A percentile compares a stretch with the other conserved stretches of the same genome.
These are phyloP conservation scores for Albula goreensis DNA, from an alignment of 2,113 vertebrate species.

Conservation along the genomic window DNA sequence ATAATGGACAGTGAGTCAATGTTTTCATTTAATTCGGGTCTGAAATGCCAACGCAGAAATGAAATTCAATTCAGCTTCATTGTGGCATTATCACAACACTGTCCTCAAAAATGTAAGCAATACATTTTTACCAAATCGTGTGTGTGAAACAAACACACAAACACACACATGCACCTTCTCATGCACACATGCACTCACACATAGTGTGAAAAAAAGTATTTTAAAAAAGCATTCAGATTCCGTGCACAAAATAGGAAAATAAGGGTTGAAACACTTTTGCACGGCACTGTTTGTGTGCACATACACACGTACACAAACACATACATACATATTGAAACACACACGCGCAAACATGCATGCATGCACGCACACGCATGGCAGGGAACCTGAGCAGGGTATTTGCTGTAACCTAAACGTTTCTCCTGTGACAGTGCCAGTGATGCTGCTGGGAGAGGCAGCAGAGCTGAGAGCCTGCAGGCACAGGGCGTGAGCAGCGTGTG, in stretches of 20 bases:
- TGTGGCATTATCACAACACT: not conserved
- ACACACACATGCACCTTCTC: no score
- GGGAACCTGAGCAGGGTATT: no score
- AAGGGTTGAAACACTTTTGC: no score
- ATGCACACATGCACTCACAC: no score
- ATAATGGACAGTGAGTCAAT: constrained; percentile 23
- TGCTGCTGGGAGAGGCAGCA: constrained; percentile 6
- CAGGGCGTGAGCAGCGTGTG: constrained; percentile 27
- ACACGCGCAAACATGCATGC: no score
- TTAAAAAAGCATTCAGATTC: no score
- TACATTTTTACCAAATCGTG: not conserved
- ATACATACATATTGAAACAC: not conserved
- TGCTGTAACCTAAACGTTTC: not conserved
- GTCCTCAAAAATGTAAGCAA: not conserved
- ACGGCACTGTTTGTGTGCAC: no score
- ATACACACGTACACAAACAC: not conserved
- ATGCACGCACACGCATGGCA: no score
- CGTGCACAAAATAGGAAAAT: no score
- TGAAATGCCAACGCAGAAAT: constrained; percentile 19
- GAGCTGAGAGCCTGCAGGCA: constrained; percentile 11
- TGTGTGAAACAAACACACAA: no score
- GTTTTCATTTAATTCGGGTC: constrained; percentile 34
- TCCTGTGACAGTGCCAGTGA: constrained; percentile 18
- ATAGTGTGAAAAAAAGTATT: no score
- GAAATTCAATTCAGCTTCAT: constrained; percentile 14